A percentile compares a stretch with the other conserved stretches of the same genome.
Evolutionary conservation across 2,797 vertebrate genomes (phyloP).

Genomic region (Anableps anableps): DNA sequence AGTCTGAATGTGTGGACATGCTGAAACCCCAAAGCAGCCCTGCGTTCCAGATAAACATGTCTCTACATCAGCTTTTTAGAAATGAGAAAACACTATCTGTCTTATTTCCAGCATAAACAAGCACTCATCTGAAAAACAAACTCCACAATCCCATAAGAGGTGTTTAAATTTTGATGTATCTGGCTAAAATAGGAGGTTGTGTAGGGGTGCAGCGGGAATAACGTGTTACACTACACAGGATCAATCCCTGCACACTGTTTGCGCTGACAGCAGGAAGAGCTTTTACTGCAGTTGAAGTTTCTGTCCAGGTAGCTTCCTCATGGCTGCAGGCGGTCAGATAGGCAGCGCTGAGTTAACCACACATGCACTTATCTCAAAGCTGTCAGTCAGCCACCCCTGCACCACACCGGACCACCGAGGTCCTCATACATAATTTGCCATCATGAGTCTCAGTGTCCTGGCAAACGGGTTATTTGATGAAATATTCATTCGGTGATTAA

Average conservation of each 20-base stretch:
- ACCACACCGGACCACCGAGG: constrained; percentile 60
- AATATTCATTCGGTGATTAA: constrained; percentile 78
- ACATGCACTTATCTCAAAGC: constrained; percentile 60
- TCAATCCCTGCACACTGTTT: constrained; percentile 64
- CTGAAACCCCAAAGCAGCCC: constrained; percentile 65
- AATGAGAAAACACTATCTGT: constrained; percentile 29
- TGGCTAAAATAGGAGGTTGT: constrained; percentile 59
- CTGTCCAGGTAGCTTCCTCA: constrained; percentile 65
- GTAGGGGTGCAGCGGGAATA: constrained; percentile 39
- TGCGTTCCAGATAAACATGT: constrained; percentile 79
- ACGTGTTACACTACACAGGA: constrained; percentile 55
- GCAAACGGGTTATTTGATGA: constrained; percentile 76
- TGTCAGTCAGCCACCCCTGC: constrained; percentile 68
- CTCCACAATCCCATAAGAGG: constrained; percentile 61
- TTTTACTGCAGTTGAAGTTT: constrained; percentile 61
- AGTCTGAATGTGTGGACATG: constrained; percentile 69
- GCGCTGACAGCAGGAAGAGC: constrained; percentile 71
- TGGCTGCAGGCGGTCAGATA: constrained; percentile 74
- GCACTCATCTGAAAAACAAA: constrained; percentile 73
- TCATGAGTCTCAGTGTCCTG: constrained; percentile 64
- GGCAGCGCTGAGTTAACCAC: constrained; percentile 70
- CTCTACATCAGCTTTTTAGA: constrained; percentile 75
- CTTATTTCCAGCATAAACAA: constrained; percentile 80
- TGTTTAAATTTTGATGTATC: constrained; percentile 69
- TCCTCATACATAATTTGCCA: constrained; percentile 77